These are phyloP conservation scores for Spea bombifrons DNA, from an alignment of 2,113 vertebrate genomes.

Conservation along the genomic window DNA sequence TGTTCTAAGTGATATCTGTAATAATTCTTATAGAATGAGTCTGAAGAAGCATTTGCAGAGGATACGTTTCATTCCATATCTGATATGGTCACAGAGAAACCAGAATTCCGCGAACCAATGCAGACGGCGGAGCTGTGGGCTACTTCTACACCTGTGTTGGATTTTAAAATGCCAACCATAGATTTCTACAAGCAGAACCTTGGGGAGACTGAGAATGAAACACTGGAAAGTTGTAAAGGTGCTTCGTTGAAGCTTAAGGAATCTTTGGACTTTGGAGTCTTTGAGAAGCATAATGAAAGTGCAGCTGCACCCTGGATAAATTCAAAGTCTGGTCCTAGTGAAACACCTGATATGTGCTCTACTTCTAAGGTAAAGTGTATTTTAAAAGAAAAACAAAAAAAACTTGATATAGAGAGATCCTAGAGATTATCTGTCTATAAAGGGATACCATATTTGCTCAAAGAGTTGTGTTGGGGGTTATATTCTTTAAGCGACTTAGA, in stretches of 20 bases:
- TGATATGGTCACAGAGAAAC: slow-evolving; percentile 47
- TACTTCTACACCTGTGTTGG: slow-evolving; percentile 51
- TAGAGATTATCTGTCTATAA: no score
- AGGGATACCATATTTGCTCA: no score
- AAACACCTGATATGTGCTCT: slow-evolving; percentile 39
- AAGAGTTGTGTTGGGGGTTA: no score
- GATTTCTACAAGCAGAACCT: slow-evolving; percentile 55
- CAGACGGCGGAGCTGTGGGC: slow-evolving; percentile 50
- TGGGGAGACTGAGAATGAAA: slow-evolving; percentile 46
- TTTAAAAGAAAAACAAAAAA: no score
- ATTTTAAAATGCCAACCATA: slow-evolving; percentile 54
- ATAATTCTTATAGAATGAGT: background rate
- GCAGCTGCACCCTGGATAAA: slow-evolving; percentile 51
- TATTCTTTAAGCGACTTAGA: no score
- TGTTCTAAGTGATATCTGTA: no score
- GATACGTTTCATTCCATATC: slow-evolving; percentile 50
- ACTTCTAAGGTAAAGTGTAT: slow-evolving; percentile 3
- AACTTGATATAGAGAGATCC: no score
- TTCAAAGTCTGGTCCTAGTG: slow-evolving; percentile 50
- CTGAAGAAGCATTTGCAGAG: slow-evolving; percentile 42
- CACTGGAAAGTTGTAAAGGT: slow-evolving; percentile 20
- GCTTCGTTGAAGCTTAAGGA: slow-evolving; percentile 49
- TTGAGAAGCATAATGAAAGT: slow-evolving; percentile 53
- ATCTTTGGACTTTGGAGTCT: slow-evolving; percentile 44
- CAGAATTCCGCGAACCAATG: slow-evolving; percentile 50